A percentile compares a stretch with the other conserved stretches of the same genome.
phyloP scores from a whole-genome alignment of 2,797 vertebrate genomes.

The Lutjanus campechanus region DNA sequence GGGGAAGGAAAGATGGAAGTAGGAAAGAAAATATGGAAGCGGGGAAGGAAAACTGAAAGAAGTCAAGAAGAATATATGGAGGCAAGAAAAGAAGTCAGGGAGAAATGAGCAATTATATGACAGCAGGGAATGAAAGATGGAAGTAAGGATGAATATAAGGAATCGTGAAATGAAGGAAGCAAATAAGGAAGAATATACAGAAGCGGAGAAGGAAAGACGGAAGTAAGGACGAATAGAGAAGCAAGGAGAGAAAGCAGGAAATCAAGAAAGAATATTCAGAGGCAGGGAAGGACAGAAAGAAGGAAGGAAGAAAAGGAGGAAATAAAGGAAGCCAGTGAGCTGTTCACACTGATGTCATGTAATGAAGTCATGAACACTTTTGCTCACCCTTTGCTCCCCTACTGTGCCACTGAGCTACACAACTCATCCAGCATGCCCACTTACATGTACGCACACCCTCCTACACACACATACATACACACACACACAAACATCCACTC shows the following conservation, averaged over 20 bases:
- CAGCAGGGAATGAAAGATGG: neutral
- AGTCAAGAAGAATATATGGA: neutral
- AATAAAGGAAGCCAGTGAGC: slow-evolving; percentile 28
- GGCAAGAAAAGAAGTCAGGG: no score
- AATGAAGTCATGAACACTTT: slow-evolving; percentile 37
- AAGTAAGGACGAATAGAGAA: neutral
- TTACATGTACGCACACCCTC: slow-evolving; percentile 32
- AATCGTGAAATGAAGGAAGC: neutral
- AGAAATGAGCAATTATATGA: neutral
- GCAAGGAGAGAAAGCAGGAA: no score
- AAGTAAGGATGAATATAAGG: no score
- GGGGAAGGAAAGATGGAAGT: neutral
- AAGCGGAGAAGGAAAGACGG: neutral
- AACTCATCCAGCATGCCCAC: slow-evolving; percentile 29
- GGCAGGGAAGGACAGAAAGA: neutral
- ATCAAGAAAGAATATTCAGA: neutral
- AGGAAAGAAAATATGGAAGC: neutral
- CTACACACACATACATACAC: slow-evolving; percentile 24
- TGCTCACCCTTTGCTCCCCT: slow-evolving; percentile 29
- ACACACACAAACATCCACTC: slow-evolving; percentile 37
- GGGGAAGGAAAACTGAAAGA: no score
- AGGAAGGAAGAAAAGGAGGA: neutral
- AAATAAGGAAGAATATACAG: neutral
- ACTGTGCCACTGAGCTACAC: slow-evolving; percentile 40
- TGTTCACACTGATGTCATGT: slow-evolving; percentile 39